A percentile compares a stretch with the other conserved stretches of the same genome.
Evolutionary conservation across 1,140 invertebrate genomes (phyloP).

Genomic region (Drosophila kanapiae): DNA sequence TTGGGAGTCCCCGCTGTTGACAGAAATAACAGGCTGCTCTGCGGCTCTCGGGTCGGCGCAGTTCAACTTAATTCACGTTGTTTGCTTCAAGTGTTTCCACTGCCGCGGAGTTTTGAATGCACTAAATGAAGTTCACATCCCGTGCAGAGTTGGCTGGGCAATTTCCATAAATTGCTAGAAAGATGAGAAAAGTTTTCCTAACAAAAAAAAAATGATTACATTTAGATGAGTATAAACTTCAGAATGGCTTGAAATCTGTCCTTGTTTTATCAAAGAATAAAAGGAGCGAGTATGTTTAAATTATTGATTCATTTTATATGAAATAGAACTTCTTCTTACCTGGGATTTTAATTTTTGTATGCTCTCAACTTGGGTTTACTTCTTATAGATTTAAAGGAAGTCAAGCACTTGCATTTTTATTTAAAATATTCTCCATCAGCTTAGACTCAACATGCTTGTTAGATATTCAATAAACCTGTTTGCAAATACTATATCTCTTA

Average conservation of each 20-base stretch:
- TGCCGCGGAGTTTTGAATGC: slow-evolving; percentile 18
- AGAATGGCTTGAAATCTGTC: not conserved
- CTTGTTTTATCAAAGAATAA: not conserved
- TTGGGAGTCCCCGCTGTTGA: slow-evolving; percentile 59
- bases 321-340: not conserved
- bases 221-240: not conserved
- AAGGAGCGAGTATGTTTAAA: too few species aligned
- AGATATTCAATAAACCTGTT: not conserved
- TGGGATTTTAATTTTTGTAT: not conserved
- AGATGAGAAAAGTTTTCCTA: slow-evolving; percentile 5
- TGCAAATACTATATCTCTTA: not conserved
- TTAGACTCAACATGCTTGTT: not conserved
- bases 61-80: slow-evolving; percentile 48
- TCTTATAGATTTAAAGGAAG: not conserved
- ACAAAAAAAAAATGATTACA: not conserved
- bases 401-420: not conserved
- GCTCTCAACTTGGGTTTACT: not conserved
- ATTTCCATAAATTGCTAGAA: not conserved
- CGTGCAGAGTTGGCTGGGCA: not conserved
- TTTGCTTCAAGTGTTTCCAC: slow-evolving; percentile 60
- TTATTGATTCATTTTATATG: not conserved
- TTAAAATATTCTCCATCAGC: not conserved
- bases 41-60: slow-evolving; percentile 24
- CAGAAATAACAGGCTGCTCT: slow-evolving; percentile 67
- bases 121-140: slow-evolving; percentile 20